Evolutionary conservation across 2,888 invertebrate genomes (phyloP).

Genomic region (Clunio marinus): DNA sequence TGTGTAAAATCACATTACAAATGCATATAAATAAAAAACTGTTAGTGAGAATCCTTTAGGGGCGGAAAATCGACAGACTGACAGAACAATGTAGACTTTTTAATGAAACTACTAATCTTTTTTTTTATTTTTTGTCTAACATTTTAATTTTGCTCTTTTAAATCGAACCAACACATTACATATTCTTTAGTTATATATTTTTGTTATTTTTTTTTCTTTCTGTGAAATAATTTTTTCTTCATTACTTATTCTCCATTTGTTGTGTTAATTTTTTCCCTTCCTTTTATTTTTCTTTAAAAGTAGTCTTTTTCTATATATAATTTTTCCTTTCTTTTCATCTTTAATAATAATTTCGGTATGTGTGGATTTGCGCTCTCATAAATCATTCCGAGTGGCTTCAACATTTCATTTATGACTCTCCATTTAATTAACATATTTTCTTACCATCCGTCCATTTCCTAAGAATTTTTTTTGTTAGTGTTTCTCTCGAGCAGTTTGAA

Average conservation of each 20-base stretch:
- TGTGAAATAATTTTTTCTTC: constrained; percentile 38
- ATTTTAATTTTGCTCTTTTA: constrained; percentile 45
- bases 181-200: constrained; percentile 41
- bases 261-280: constrained; percentile 15
- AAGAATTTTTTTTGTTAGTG: neutral
- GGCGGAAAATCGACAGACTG: constrained; percentile 12
- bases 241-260: constrained; percentile 42
- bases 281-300: constrained; percentile 35
- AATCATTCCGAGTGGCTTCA: neutral
- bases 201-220: constrained; percentile 35
- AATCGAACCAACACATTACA: constrained; percentile 46
- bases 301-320: constrained; percentile 35
- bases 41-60: neutral
- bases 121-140: constrained; percentile 45
- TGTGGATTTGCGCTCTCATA: neutral
- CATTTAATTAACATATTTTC: constrained; percentile 32
- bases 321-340: constrained; percentile 14
- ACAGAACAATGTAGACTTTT: neutral
- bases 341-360: constrained; percentile 21
- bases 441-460: neutral
- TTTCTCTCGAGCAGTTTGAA: constrained; percentile 8
- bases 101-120: constrained; percentile 27
- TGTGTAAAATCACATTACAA: constrained; percentile 6
- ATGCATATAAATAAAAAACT: neutral
- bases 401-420: neutral